phyloP scores from a whole-genome alignment of 2,888 invertebrate genomes.

The Mythimna impura region DNA sequence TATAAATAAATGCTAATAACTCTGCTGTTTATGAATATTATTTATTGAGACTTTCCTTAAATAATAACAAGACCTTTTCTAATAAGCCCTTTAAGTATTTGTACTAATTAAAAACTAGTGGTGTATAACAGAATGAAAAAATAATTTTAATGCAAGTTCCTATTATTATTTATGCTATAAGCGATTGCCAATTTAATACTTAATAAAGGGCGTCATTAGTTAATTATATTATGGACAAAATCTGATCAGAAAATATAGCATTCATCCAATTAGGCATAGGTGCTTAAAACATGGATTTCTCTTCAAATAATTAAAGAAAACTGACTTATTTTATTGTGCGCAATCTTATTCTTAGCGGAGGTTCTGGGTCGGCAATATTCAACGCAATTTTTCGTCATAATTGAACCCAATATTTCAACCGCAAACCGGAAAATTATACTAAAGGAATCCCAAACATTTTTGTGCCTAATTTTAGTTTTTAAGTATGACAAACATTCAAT shows the following conservation, averaged over 20 bases:
- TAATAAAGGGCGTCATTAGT: neutral
- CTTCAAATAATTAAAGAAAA: slow-evolving; percentile 13
- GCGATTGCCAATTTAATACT: neutral
- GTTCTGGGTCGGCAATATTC: slow-evolving; percentile 12
- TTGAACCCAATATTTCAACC: slow-evolving; percentile 44
- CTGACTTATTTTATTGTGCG: neutral
- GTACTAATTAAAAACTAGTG: too few relatives aligned
- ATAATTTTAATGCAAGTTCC: too few relatives aligned
- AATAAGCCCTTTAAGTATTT: too few relatives aligned
- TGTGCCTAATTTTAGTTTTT: slow-evolving; percentile 49
- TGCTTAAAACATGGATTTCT: neutral
- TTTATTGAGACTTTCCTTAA: too few relatives aligned
- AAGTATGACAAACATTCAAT: slow-evolving; percentile 50
- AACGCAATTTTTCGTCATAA: slow-evolving; percentile 35
- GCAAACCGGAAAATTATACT: slow-evolving; percentile 33
- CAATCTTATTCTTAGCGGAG: neutral
- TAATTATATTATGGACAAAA: neutral
- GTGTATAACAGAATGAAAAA: too few relatives aligned
- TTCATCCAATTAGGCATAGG: neutral
- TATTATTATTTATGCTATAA: neutral
- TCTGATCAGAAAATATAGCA: neutral
- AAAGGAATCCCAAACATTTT: slow-evolving; percentile 43
- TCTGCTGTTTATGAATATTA: too few relatives aligned
- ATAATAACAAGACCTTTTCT: too few relatives aligned
- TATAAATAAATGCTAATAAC: too few relatives aligned